Conservation (phyloP, 2,113 vertebrate genomes). For the Antennarius striatus region DNA sequence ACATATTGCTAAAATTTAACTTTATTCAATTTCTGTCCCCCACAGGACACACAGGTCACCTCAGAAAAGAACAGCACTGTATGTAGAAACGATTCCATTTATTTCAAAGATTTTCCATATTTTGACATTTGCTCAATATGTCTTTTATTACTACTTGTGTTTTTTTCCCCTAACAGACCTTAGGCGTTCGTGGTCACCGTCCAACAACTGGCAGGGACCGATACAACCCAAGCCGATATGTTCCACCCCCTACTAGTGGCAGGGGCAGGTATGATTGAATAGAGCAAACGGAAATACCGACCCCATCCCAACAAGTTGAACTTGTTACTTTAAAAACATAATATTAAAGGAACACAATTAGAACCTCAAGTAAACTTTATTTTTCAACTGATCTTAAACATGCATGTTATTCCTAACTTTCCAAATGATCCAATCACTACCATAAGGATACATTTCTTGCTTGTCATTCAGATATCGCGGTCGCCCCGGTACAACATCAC, state of each 20-base stretch:
- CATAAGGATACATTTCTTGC: no score
- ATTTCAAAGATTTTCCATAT: not conserved
- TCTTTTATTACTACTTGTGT: not conserved
- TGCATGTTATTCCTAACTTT: no score
- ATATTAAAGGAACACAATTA: no score
- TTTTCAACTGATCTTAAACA: no score
- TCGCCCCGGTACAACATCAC: constrained; percentile 61
- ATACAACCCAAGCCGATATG: constrained; percentile 36
- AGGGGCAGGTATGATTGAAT: constrained; percentile 19
- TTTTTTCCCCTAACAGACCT: rapidly evolving
- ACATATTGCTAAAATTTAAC: no score
- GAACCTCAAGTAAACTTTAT: no score
- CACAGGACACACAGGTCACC: not conserved
- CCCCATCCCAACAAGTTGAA: no score
- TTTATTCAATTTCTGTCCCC: no score
- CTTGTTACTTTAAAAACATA: no score
- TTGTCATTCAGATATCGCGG: constrained; percentile 70
- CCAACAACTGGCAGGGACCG: constrained; percentile 57
- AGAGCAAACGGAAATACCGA: no score
- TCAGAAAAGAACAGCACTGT: not conserved
- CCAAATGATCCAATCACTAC: no score
- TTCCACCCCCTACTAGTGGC: constrained; percentile 75
- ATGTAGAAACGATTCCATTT: not conserved
- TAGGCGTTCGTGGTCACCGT: constrained; percentile 78
- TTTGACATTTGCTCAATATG: not conserved